Evolutionary conservation across 2,888 invertebrate species (phyloP), one percentile per base, ranked within the genome.

Genomic region (Carcina quercana): DNA sequence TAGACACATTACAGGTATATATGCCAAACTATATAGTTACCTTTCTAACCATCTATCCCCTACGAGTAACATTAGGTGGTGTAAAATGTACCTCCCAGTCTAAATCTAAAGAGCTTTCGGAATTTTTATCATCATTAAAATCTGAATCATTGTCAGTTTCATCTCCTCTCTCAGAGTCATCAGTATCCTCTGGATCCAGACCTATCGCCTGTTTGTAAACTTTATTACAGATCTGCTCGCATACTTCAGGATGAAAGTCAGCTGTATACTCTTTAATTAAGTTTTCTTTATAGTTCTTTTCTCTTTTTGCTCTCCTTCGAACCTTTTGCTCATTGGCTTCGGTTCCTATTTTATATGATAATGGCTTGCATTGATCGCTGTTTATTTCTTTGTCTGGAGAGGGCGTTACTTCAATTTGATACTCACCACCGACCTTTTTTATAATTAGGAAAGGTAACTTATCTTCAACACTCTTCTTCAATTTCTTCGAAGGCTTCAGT

Each of bases 1-100:
- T n/a, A n/a, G n/a, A n/a, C n/a, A n/a, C n/a, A n/a, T n/a, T n/a
- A n/a, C n/a, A n/a, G n/a, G n/a, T n/a, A n/a, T n/a, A n/a, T n/a
- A n/a, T n/a, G n/a, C n/a, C n/a, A n/a, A n/a, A n/a, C n/a, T n/a
- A n/a, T n/a, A n/a, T n/a, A n/a, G n/a, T n/a, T n/a, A n/a, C n/a
- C n/a, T n/a, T n/a, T n/a, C n/a, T n/a, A n/a, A n/a, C n/a, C n/a
- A n/a, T n/a, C n/a, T n/a, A n/a, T n/a, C n/a, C n/a, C n/a, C n/a
- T n/a, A n/a, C n/a, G n/a, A n/a, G n/a, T n/a, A n/a, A n/a, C n/a
- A n/a, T n/a, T n/a, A n/a, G 79, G 78, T 7, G 76, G 78, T 2
- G 76, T 65, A 37, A 75, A 82, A 32, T 74, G 71, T 30, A 82
- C 58, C 42, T 79, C 79, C 79, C 79, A 82, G 37, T 82, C 71